Evolutionary conservation across 2,888 invertebrate species (phyloP).

Genomic region (Homarus gammarus): DNA sequence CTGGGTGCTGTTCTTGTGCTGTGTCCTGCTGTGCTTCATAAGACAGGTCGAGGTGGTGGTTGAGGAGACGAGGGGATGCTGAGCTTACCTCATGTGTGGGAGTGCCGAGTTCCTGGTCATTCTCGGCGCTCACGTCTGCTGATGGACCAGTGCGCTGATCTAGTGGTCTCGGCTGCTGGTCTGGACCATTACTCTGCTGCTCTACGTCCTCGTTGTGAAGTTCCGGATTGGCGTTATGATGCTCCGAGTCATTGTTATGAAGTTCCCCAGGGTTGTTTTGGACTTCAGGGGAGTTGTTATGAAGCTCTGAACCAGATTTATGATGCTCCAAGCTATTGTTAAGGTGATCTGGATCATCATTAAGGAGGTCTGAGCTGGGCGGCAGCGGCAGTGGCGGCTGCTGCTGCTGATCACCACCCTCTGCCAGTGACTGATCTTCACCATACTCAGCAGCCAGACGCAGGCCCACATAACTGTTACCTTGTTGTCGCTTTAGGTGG

Average conservation of each 20-base stretch:
- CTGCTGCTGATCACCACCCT: constrained; percentile 54
- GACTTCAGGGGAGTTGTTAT: constrained; percentile 15
- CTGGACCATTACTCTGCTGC: constrained; percentile 18
- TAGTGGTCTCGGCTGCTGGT: constrained; percentile 31
- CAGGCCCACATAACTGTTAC: constrained; percentile 89
- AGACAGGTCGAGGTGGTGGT: constrained; percentile 66
- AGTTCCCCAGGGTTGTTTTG: background rate
- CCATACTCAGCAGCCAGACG: constrained; percentile 83
- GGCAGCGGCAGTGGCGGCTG: background rate
- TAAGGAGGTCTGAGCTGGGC: constrained; percentile 21
- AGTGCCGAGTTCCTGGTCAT: constrained; percentile 52
- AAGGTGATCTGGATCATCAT: background rate
- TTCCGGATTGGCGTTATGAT: background rate
- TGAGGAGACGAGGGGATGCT: constrained; percentile 49
- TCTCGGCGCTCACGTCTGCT: constrained; percentile 33
- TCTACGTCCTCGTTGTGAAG: background rate
- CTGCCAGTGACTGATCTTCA: constrained; percentile 65
- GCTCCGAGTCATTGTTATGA: background rate
- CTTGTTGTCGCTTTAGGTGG: constrained; percentile 86
- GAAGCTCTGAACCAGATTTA: constrained; percentile 13
- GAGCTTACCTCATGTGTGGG: constrained; percentile 66
- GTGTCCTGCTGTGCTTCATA: constrained; percentile 71
- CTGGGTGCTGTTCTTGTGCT: constrained; percentile 56
- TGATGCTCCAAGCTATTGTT: constrained; percentile 25
- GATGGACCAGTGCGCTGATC: constrained; percentile 36